Base-by-base conservation (phyloP, 2,113 vertebrate species). In the Anolis sagrei region DNA sequence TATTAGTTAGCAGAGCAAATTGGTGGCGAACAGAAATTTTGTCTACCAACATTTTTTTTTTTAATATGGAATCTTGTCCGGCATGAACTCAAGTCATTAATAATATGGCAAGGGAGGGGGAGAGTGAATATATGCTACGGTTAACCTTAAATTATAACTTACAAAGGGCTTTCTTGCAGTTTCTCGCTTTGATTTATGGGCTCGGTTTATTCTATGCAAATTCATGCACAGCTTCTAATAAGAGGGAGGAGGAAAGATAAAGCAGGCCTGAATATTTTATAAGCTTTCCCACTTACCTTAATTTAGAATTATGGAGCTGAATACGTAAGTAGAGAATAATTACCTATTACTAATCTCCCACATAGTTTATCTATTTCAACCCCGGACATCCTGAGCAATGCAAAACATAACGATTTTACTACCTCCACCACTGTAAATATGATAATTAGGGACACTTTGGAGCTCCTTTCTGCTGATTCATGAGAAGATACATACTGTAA, bases 101-200 rank as follows among this genome's bases (percentile, higher is more conserved):
- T 97, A 97, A 97, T 96, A 96, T 94, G 96, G 95, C 96, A 95
- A 96, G 94, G 94, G 62, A 25, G 54, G 16, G 19, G 29, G 34
- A 44, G 13, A 39, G 32, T 7, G 18, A 96, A 70, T 97, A 96
- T 96, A 96, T 95, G 95, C 94, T 95, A 96, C 92, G 95, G 96
- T 97, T 97, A 97, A 97, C 97, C 96, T 97, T 97, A 97, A 97
- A 97, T 97, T 96, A 97, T 96, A 97, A 96, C 96, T 96, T 97
- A 97, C 96, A 96, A 96, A 96, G 94, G 97, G 94, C 85, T 11
- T 96, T 96, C 96, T 96, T 95, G 95, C 95, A 97, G 93, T 96
- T 97, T 96, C 95, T 94, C 90, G 84, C 92, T 92, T 95, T 97
- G 97, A 97, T 97, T 97, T 97, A 97, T 97, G 96, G 92, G 91